phyloP scores from a whole-genome alignment of 1,140 invertebrate genomes.

The Hycleus phaleratus region DNA sequence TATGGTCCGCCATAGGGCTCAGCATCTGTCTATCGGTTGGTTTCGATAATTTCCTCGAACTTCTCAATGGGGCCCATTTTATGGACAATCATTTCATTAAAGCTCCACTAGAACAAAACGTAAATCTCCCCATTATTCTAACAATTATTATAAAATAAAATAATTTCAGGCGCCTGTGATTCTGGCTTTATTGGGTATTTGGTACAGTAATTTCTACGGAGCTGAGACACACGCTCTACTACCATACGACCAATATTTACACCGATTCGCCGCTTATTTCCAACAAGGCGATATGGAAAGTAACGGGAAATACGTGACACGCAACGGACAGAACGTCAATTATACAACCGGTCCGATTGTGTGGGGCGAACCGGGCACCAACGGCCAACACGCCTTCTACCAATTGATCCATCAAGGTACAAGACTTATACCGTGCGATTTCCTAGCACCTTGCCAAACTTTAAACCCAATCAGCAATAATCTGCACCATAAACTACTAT shows the following conservation, averaged over 20 bases:
- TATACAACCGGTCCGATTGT: slow-evolving; percentile 57
- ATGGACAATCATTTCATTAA: slow-evolving; percentile 92
- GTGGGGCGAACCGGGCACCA: slow-evolving; percentile 94
- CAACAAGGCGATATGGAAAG: slow-evolving; percentile 99
- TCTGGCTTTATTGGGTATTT: slow-evolving; percentile 88
- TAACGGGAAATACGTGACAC: slow-evolving; percentile 94
- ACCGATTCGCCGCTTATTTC: slow-evolving; percentile 98
- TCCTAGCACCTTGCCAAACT: slow-evolving; percentile 87
- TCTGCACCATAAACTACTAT: slow-evolving; percentile 76
- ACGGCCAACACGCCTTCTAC: slow-evolving; percentile 99
- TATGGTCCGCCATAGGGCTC: slow-evolving; percentile 98
- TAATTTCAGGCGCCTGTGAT: slow-evolving; percentile 81
- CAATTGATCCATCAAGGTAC: slow-evolving; percentile 91
- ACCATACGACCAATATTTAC: slow-evolving; percentile 98
- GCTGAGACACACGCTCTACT: slow-evolving; percentile 93
- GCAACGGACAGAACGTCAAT: slow-evolving; percentile 54
- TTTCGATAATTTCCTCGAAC: slow-evolving; percentile 91
- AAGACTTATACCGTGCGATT: slow-evolving; percentile 92
- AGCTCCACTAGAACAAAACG: slow-evolving; percentile 89
- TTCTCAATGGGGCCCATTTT: slow-evolving; percentile 83
- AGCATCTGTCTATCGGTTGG: slow-evolving; percentile 92
- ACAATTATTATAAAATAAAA: neutral
- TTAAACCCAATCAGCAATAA: slow-evolving; percentile 85
- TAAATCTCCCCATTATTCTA: slow-evolving; percentile 44
- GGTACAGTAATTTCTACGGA: slow-evolving; percentile 94